These are phyloP conservation scores for Cephonodes hylas DNA, from an alignment of 2,888 invertebrate species.

Conservation along the genomic window DNA sequence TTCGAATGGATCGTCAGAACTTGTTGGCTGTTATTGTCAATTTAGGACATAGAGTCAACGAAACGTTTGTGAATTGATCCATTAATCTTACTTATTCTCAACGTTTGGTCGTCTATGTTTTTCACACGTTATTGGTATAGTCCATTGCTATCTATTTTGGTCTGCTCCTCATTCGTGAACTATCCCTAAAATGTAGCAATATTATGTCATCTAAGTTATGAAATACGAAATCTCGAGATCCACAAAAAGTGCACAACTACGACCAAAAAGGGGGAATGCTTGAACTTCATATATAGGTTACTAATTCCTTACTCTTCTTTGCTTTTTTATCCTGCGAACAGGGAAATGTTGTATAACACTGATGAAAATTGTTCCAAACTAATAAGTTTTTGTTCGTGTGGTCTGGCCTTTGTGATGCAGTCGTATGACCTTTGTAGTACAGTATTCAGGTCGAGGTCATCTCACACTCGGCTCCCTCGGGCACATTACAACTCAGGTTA, in stretches of 20 bases:
- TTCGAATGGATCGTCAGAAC: too few relatives aligned
- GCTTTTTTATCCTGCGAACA: background rate
- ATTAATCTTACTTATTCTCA: too few relatives aligned
- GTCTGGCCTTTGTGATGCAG: constrained; percentile 35
- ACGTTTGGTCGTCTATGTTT: too few relatives aligned
- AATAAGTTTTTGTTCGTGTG: constrained; percentile 20
- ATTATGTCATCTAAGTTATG: too few relatives aligned
- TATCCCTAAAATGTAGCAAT: too few relatives aligned
- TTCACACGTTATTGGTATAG: too few relatives aligned
- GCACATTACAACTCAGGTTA: constrained; percentile 21
- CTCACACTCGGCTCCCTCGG: constrained; percentile 40
- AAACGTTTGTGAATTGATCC: too few relatives aligned
- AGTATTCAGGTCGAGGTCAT: constrained; percentile 61
- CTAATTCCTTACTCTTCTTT: background rate
- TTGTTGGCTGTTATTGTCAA: too few relatives aligned
- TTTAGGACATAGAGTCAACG: too few relatives aligned
- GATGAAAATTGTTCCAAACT: constrained; percentile 14
- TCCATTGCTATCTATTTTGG: too few relatives aligned
- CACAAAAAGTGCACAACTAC: background rate
- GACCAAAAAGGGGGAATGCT: background rate
- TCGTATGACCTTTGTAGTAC: constrained; percentile 48
- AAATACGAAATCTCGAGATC: background rate
- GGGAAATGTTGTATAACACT: background rate
- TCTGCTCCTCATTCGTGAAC: too few relatives aligned
- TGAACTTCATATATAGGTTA: background rate